Conservation (phyloP, 2,888 invertebrate species). For the Drosophila neoperkinsi region DNA sequence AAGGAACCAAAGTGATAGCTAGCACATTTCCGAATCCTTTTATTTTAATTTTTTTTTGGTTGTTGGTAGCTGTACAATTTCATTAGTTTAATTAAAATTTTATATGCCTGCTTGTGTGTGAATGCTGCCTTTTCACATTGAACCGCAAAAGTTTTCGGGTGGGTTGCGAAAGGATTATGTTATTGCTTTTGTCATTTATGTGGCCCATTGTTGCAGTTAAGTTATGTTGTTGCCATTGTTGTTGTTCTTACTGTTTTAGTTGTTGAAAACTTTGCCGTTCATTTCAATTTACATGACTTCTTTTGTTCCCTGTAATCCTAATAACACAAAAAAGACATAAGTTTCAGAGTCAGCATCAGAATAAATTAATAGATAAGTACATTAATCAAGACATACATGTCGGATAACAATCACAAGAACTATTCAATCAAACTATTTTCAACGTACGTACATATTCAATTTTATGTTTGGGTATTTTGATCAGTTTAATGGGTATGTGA, state of each 20-base stretch:
- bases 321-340: background rate
- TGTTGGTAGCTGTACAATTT: conserved; percentile 53
- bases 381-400: background rate
- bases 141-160: conserved; percentile 69
- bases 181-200: conserved; percentile 73
- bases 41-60: background rate
- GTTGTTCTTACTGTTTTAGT: conserved; percentile 22
- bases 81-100: conserved; percentile 82
- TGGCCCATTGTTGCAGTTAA: conserved; percentile 61
- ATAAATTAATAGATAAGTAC: background rate
- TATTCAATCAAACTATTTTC: background rate
- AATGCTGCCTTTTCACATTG: conserved; percentile 71
- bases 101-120: conserved; percentile 37
- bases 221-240: conserved; percentile 10
- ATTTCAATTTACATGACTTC: conserved; percentile 68
- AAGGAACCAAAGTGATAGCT: conserved; percentile 9
- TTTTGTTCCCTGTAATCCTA: conserved; percentile 25
- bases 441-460: background rate
- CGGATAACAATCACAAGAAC: background rate
- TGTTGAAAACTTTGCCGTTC: conserved; percentile 66
- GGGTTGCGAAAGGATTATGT: conserved; percentile 65
- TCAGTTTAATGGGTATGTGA: conserved; percentile 7
- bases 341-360: background rate
- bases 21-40: conserved; percentile 30
- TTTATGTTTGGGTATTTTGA: background rate